These are phyloP conservation scores for Parnassius apollo DNA, from an alignment of 2,888 invertebrate genomes.

Conservation along the genomic window DNA sequence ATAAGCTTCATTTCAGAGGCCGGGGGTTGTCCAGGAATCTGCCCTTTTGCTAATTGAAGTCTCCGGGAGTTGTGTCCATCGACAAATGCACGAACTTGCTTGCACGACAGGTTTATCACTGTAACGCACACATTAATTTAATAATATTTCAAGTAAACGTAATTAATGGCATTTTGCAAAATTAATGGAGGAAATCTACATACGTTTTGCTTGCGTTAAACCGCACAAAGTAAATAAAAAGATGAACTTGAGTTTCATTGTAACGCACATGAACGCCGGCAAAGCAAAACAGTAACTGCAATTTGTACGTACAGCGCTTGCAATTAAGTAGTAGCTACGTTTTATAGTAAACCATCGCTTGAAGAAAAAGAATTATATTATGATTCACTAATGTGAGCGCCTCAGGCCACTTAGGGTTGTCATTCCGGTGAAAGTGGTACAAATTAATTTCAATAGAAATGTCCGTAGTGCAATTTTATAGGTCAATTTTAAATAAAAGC, in stretches of 20 bases:
- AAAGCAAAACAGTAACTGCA: slow-evolving; percentile 33
- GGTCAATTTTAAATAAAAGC: slow-evolving; percentile 18
- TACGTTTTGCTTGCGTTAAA: slow-evolving; percentile 23
- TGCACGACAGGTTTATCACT: slow-evolving; percentile 44
- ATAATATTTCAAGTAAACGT: too few species aligned
- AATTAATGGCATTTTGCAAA: too few species aligned
- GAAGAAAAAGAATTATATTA: slow-evolving; percentile 17
- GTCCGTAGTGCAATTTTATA: slow-evolving; percentile 19
- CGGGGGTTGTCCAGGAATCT: slow-evolving; percentile 43
- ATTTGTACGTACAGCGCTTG: slow-evolving; percentile 25
- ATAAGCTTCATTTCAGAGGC: slow-evolving; percentile 46
- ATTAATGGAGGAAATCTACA: background rate
- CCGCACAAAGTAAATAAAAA: slow-evolving; percentile 13
- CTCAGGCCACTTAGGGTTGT: slow-evolving; percentile 21
- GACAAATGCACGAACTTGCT: slow-evolving; percentile 41
- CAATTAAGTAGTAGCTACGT: slow-evolving; percentile 24
- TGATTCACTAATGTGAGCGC: slow-evolving; percentile 23
- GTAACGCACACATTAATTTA: slow-evolving; percentile 24
- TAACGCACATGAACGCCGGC: slow-evolving; percentile 23
- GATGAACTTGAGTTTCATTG: slow-evolving; percentile 19
- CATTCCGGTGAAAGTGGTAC: slow-evolving; percentile 26
- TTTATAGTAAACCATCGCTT: slow-evolving; percentile 18
- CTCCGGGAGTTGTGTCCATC: slow-evolving; percentile 46
- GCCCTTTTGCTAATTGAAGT: slow-evolving; percentile 41
- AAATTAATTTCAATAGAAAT: slow-evolving; percentile 10